Percentiles rank a stretch among this genome's conserved stretches.
Evolutionary conservation across 2,888 invertebrate species (phyloP).

Genomic region (Cheilosia vulpina): DNA sequence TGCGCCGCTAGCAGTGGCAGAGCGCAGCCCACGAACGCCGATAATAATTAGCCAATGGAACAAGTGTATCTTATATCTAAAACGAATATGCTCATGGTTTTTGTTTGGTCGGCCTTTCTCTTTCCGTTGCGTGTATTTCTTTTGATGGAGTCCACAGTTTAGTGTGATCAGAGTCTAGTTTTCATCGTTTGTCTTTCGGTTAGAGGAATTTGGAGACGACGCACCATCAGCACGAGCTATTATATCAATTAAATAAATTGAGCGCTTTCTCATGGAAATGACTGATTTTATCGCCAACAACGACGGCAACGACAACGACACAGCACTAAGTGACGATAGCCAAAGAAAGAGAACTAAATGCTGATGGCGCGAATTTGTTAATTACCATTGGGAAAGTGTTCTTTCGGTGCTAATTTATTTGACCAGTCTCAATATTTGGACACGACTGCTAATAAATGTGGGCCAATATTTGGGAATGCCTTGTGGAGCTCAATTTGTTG

Average conservation of each 20-base stretch:
- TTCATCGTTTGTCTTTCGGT: constrained; percentile 38
- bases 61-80: constrained; percentile 62
- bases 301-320: neutral
- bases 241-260: constrained; percentile 81
- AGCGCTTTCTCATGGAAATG: constrained; percentile 80
- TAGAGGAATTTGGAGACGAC: constrained; percentile 56
- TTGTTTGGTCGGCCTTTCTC: constrained; percentile 50
- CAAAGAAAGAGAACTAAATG: constrained; percentile 9
- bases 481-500: neutral
- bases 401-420: constrained; percentile 51
- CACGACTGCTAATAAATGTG: constrained; percentile 17
- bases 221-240: constrained; percentile 67
- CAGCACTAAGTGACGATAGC: neutral
- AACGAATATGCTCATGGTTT: constrained; percentile 42
- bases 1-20: constrained; percentile 36
- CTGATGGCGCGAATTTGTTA: constrained; percentile 65
- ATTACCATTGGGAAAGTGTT: constrained; percentile 70
- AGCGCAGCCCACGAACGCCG: constrained; percentile 30
- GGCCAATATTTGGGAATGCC: constrained; percentile 8
- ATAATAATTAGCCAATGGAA: constrained; percentile 72
- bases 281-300: constrained; percentile 66
- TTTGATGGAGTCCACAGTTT: constrained; percentile 48
- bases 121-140: constrained; percentile 41
- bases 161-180: constrained; percentile 17
- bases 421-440: constrained; percentile 17